A percentile compares a stretch with the other conserved stretches of the same genome.
phyloP scores from a whole-genome alignment of 2,113 vertebrate species.

The Anseranas semipalmata region DNA sequence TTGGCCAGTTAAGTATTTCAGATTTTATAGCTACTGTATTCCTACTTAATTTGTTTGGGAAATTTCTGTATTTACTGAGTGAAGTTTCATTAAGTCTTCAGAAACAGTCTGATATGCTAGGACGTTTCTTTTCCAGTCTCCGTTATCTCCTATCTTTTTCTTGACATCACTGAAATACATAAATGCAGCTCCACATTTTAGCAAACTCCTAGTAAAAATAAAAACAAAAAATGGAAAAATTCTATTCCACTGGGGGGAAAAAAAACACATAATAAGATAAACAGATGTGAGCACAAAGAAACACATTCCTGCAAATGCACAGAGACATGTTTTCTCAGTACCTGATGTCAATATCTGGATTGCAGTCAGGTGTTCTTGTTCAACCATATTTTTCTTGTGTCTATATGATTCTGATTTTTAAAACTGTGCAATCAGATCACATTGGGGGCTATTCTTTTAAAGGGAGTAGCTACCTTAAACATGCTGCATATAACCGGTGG shows the following conservation, averaged over 20 bases:
- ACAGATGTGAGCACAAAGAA: not conserved
- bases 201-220: not conserved
- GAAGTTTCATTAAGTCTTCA: not conserved
- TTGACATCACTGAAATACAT: not conserved
- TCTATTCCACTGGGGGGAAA: not conserved
- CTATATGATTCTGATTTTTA: not conserved
- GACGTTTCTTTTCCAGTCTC: not conserved
- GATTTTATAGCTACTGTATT: not conserved
- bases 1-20: not conserved
- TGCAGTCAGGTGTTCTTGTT: not conserved
- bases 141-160: not conserved
- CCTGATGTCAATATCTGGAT: not conserved
- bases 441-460: not conserved
- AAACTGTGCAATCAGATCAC: not conserved
- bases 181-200: not conserved
- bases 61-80: not conserved
- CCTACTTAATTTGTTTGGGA: not conserved
- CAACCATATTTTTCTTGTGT: not conserved
- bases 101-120: not conserved
- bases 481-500: not conserved
- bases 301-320: not conserved
- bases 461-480: not conserved
- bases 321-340: rapidly evolving
- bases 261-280: not conserved
- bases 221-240: not conserved